Evolutionary conservation across 1,140 invertebrate species (phyloP).

Genomic region (Formica selysi): DNA sequence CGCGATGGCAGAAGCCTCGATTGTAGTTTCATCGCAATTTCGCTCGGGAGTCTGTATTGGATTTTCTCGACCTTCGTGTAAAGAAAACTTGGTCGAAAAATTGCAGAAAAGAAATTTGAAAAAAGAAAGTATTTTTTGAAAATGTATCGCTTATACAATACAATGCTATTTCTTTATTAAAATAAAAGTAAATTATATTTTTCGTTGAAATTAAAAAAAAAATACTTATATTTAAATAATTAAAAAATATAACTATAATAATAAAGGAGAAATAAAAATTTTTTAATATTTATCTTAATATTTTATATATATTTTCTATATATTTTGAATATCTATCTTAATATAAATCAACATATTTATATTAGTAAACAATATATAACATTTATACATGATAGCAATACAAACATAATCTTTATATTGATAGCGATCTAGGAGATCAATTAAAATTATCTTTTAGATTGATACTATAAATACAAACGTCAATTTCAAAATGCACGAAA

Average conservation of each 20-base stretch:
- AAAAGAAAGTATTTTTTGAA: not conserved
- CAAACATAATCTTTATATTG: not conserved
- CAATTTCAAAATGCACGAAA: not conserved
- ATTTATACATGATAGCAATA: no score
- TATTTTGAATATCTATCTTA: not conserved
- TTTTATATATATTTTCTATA: no score
- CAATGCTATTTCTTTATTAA: not conserved
- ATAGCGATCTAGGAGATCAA: no score
- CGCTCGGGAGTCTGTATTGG: not conserved
- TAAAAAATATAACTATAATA: not conserved
- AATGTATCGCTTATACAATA: not conserved
- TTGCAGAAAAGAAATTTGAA: not conserved
- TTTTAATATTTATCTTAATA: not conserved
- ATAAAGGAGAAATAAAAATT: not conserved
- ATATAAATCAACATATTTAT: not conserved
- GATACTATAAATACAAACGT: not conserved
- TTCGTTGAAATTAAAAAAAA: not conserved
- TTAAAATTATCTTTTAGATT: not conserved
- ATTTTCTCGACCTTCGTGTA: not conserved
- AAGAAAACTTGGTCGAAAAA: not conserved
- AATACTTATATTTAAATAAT: not conserved
- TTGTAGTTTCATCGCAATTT: constrained; percentile 24
- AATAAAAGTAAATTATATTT: not conserved
- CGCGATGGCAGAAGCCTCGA: constrained; percentile 11
- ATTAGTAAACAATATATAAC: not conserved